Evolutionary conservation across 2,888 invertebrate species (phyloP), one percentile per base, ranked within the genome.

Genomic region (Minunthozetes semirufus): DNA sequence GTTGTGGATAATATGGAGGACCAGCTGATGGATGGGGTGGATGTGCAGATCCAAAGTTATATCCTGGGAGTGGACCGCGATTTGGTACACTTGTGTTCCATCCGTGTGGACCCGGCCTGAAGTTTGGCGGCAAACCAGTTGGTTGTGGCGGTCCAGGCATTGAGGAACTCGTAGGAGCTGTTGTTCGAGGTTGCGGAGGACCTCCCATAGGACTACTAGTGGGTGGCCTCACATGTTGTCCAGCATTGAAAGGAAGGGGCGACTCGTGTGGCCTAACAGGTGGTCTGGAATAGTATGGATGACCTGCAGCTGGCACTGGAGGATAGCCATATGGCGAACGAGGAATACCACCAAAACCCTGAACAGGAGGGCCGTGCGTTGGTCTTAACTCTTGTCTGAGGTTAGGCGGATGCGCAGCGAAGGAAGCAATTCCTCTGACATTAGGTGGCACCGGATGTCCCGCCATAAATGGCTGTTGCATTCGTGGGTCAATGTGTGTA

Each of bases 301-400:
- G 72, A 17, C n/a, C 53, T 53, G n/a, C 53, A 3, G 77, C 74
- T 42, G 73, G 75, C 71, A 76, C 76, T 38, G 73, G 76, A 25
- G 77, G 74, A n/a, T 76, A 76, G 70, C 33, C 33, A 33, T 77
- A 77, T 17, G 74, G 38, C 13, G 77, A 73, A 11, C 75, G 75
- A n/a, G 76, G 68, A 19, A 68, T 50, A 6, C 74, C 53, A 25
- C 76, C 77, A 22, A 76, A 76, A 0, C 75, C 70, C 22, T 74
- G 33, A n/a, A 66, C 72, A 59, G 73, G 75, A 3, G 77, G 77
- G n/a, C 72, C 68, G 4, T 77, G 77, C 13, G 77, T 74, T 9
- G 76, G 77, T 59, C 77, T 76, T 29, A 72, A 46, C 25, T 76
- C 53, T 46, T 2, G 50, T 33, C 53, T 56, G 17, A 33, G 29